These are phyloP conservation scores for Graphium colonna DNA, from an alignment of 2,888 invertebrate species.

Conservation along the genomic window DNA sequence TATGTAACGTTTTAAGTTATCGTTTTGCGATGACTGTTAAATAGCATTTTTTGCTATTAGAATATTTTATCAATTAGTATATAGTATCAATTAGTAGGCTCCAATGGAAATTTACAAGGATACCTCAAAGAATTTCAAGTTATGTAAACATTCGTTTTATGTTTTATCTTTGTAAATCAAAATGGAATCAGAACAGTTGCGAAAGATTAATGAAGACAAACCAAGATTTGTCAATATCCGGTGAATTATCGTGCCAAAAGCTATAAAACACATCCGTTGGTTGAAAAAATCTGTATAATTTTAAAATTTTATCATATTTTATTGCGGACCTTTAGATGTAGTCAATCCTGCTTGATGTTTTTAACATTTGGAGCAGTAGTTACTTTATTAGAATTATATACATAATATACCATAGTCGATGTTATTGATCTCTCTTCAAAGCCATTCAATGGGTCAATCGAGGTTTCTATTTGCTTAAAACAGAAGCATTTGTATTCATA, in stretches of 20 bases:
- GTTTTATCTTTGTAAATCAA: neutral
- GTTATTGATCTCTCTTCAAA: no score
- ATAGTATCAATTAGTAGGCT: no score
- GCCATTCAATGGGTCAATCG: no score
- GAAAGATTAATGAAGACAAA: constrained; percentile 12
- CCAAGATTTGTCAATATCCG: neutral
- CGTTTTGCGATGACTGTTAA: no score
- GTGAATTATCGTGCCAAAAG: constrained; percentile 9
- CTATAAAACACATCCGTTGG: constrained; percentile 21
- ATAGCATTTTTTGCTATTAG: no score
- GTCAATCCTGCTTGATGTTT: neutral
- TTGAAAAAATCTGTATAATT: constrained; percentile 12
- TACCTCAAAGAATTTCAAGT: neutral
- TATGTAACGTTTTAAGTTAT: no score
- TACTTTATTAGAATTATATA: no score
- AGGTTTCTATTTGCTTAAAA: no score
- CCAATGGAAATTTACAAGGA: neutral
- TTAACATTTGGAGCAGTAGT: constrained; percentile 1
- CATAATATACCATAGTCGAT: no score
- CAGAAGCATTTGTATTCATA: no score
- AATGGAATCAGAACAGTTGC: constrained; percentile 11
- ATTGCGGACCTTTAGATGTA: constrained; percentile 6
- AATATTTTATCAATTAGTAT: no score
- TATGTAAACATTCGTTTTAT: constrained; percentile 1
- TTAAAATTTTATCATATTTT: constrained; percentile 6